phyloP scores from a whole-genome alignment of 2,888 invertebrate genomes.

The Chrysolina haemoptera region DNA sequence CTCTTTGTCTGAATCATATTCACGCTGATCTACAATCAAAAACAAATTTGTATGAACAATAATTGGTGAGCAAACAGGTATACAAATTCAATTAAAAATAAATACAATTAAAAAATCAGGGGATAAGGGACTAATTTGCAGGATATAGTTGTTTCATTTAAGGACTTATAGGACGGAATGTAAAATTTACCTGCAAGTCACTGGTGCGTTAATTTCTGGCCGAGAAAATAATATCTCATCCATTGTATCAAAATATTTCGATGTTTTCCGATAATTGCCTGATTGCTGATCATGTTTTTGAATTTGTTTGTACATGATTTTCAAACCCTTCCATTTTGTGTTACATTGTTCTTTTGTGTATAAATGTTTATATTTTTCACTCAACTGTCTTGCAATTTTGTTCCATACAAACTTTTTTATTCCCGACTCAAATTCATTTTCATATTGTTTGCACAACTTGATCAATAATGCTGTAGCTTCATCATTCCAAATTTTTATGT shows the following conservation, averaged over 20 bases:
- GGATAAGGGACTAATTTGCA: neutral
- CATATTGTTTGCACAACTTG: slow-evolving; percentile 4
- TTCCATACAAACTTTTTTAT: slow-evolving; percentile 11
- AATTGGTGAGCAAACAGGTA: neutral
- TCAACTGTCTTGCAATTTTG: slow-evolving; percentile 5
- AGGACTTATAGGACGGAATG: neutral
- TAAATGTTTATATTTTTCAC: slow-evolving; percentile 1
- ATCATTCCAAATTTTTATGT: slow-evolving; percentile 2
- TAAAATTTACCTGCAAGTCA: slow-evolving; percentile 25
- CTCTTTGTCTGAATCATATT: neutral
- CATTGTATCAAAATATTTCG: slow-evolving; percentile 24
- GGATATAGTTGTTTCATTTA: neutral
- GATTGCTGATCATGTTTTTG: slow-evolving; percentile 24
- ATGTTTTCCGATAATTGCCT: slow-evolving; percentile 11
- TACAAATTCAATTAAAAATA: too few relatives aligned
- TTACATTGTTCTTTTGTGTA: neutral
- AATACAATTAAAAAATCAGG: neutral
- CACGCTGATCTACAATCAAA: neutral
- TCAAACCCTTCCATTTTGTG: slow-evolving; percentile 16
- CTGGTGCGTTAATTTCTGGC: slow-evolving; percentile 34
- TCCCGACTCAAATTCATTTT: slow-evolving; percentile 6
- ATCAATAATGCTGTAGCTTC: neutral
- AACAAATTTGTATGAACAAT: neutral
- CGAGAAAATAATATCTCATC: slow-evolving; percentile 20
- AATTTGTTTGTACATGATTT: slow-evolving; percentile 21